A percentile compares a stretch with the other conserved stretches of the same genome.
Evolutionary conservation across 2,113 vertebrate genomes (phyloP).

Genomic region (Choloepus hoffmanni): DNA sequence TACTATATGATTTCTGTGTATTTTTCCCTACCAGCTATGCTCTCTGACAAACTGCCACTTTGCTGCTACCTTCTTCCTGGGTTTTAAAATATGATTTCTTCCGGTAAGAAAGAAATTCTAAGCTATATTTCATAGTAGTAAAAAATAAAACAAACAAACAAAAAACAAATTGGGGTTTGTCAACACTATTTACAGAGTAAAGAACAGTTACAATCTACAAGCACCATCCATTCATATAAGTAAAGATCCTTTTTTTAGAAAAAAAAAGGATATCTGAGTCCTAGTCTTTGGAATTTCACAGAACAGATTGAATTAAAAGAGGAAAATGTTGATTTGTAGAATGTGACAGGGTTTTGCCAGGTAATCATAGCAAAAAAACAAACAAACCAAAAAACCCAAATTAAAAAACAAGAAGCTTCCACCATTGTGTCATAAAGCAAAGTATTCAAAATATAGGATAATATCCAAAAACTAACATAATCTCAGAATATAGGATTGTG

Average conservation of each 20-base stretch:
- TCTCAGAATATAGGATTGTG: background rate
- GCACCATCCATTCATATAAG: background rate
- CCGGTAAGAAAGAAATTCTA: background rate
- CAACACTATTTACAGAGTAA: background rate
- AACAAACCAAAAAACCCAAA: background rate
- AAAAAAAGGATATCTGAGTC: background rate
- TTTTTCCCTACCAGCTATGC: background rate
- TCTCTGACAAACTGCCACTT: background rate
- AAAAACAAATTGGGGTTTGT: background rate
- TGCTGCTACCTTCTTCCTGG: background rate
- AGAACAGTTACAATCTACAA: background rate
- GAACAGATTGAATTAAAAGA: background rate
- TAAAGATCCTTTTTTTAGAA: background rate
- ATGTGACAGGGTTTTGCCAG: background rate
- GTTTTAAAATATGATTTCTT: constrained; percentile 21
- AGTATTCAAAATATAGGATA: background rate
- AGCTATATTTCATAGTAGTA: background rate
- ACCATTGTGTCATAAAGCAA: background rate
- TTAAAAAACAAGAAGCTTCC: background rate
- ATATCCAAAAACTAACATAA: background rate
- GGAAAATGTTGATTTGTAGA: background rate
- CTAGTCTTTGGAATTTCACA: background rate
- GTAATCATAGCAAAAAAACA: background rate
- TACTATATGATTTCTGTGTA: background rate
- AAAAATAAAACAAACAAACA: background rate